These are phyloP conservation scores for Caenorhabditis latens DNA, from an alignment of 1,140 invertebrate genomes.

Conservation along the genomic window DNA sequence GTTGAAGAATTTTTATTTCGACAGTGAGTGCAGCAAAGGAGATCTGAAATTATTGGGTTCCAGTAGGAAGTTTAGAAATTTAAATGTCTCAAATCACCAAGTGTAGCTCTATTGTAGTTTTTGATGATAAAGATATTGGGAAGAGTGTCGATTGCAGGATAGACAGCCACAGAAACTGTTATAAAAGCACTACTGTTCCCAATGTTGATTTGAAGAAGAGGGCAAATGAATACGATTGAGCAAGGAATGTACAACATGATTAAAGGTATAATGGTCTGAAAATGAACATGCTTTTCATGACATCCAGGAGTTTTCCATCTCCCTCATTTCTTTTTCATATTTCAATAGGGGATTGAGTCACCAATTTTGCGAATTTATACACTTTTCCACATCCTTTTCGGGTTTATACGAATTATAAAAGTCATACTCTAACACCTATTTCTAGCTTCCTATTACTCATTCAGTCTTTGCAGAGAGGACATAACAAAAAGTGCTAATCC, in stretches of 20 bases:
- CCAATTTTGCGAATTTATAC: too few species aligned
- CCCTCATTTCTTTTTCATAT: too few species aligned
- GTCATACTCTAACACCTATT: too few species aligned
- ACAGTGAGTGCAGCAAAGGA: neutral
- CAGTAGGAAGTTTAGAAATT: neutral
- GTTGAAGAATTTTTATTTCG: neutral
- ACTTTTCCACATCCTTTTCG: too few species aligned
- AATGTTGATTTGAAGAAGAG: constrained; percentile 5
- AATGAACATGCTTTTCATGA: neutral
- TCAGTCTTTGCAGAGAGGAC: too few species aligned
- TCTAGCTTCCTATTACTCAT: too few species aligned
- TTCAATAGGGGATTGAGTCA: too few species aligned
- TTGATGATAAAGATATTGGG: constrained; percentile 5
- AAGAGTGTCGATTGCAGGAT: constrained; percentile 6
- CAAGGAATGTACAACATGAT: constrained; percentile 40
- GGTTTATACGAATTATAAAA: too few species aligned
- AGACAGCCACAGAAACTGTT: neutral
- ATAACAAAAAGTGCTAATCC: too few species aligned
- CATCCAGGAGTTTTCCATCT: too few species aligned
- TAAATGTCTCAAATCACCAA: neutral
- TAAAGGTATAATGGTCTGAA: constrained; percentile 9
- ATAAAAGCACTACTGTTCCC: constrained; percentile 9
- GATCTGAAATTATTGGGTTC: neutral
- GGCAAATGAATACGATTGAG: neutral
- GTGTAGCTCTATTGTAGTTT: neutral